Evolutionary conservation across 1,140 invertebrate genomes (phyloP), one percentile per base, ranked within the genome.

Genomic region (Drosophila pseudoananassae): DNA sequence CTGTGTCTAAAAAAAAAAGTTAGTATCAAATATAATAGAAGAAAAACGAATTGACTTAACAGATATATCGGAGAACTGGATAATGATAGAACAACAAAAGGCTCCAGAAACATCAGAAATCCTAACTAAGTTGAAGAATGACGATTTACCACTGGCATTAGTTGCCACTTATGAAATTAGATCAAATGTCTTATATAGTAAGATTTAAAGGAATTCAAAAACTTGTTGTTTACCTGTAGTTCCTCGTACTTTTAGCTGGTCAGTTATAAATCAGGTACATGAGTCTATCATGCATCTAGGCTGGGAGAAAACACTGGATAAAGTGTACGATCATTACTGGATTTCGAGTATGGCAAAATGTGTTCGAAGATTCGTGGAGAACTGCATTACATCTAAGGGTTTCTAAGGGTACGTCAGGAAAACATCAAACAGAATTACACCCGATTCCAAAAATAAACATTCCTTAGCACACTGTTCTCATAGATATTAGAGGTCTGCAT

Each of bases 341-440:
- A 49, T 49, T 47, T 9, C 17, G 8, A n/a, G 56, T 27, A 58
- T 58, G n/a, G 17, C 20, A 36, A 50, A 58, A 50, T 43, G 45
- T 49, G 31, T 38, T n/a, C n/a, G n/a, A n/a, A n/a, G 45, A 49
- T 58, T 58, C 17, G 45, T 49, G n/a, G 14, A 55, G 4, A 58
- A 36, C 31, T 58, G 29, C 20, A 58, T 49, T 15, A 38, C 45
- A 10, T 25, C 3, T 4, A 25, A 36, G 7, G 38, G 31, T 38
- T 3, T 49, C 56, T 59, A 50, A 59, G 4, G 4, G 27, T 25
- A 38, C 45, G 4, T 59, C 29, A 31, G 45, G 20, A 58, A 58
- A 17, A 49, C 8, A 45, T 20, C 17, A 47, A 25, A 36, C 49
- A 2, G 8, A 36, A 27, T 38, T 49, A 58, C 45, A 58, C 10